phyloP scores from a whole-genome alignment of 2,113 vertebrate genomes.

The Hydropotes inermis region DNA sequence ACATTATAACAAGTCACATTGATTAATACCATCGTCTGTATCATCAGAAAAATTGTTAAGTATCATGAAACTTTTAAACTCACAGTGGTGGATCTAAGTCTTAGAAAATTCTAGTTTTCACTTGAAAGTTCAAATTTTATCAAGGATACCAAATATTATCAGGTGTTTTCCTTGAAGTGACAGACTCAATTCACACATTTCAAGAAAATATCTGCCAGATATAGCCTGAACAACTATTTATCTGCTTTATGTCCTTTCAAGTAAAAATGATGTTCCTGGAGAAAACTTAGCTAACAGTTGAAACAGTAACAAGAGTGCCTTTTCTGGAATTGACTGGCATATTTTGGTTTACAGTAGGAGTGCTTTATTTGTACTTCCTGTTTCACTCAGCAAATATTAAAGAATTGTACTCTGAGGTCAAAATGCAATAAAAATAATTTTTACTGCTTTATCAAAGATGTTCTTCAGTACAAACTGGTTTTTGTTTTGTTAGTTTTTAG shows the following conservation, averaged over 20 bases:
- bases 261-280: not conserved
- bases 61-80: not conserved
- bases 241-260: not conserved
- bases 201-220: not conserved
- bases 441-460: not conserved
- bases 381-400: not conserved
- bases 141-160: not conserved
- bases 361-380: not conserved
- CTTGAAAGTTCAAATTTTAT: not conserved
- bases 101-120: not conserved
- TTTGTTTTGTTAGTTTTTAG: not conserved
- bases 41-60: not conserved
- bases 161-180: not conserved
- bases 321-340: not conserved
- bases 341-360: not conserved
- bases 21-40: not conserved
- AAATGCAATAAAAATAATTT: slow-evolving; percentile 23
- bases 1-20: not conserved
- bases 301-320: not conserved
- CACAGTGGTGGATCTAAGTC: not conserved
- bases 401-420: not conserved
- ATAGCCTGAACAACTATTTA: not conserved
- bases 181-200: not conserved
- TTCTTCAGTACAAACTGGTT: not conserved
- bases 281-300: not conserved